These are phyloP conservation scores for Strigamia transsilvanica DNA, from an alignment of 2,888 invertebrate species.

Conservation along the genomic window DNA sequence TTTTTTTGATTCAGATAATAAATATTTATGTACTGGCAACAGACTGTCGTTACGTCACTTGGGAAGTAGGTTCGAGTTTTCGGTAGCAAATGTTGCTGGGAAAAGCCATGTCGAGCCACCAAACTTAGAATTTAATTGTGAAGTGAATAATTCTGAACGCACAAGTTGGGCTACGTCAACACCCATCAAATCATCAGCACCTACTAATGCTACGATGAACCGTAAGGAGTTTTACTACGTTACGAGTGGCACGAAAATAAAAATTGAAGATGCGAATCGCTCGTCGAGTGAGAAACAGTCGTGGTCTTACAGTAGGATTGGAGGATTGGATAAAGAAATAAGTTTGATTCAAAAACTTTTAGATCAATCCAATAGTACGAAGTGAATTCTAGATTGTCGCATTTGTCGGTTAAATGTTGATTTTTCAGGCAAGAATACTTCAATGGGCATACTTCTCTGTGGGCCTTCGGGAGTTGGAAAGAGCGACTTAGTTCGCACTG, in stretches of 20 bases:
- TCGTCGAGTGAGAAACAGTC: neutral
- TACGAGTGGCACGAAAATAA: neutral
- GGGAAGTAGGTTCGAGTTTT: neutral
- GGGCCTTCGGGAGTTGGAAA: neutral
- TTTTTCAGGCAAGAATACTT: neutral
- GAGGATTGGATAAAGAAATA: neutral
- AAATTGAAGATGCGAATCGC: neutral
- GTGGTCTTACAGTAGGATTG: neutral
- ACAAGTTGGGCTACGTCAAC: neutral
- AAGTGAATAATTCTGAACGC: neutral
- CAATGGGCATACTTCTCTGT: neutral
- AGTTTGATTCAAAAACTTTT: neutral
- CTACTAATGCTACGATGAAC: neutral
- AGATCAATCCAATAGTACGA: neutral
- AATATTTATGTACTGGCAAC: neutral
- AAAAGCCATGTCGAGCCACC: neutral
- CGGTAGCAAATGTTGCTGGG: neutral
- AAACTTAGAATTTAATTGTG: neutral
- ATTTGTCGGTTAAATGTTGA: neutral
- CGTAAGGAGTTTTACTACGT: neutral
- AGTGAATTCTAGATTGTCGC: neutral
- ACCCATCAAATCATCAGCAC: neutral
- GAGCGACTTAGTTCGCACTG: neutral
- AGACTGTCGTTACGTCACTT: neutral
- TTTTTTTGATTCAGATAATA: neutral